These are phyloP conservation scores for Buathra laborator DNA, from an alignment of 2,888 invertebrate species.

Conservation along the genomic window DNA sequence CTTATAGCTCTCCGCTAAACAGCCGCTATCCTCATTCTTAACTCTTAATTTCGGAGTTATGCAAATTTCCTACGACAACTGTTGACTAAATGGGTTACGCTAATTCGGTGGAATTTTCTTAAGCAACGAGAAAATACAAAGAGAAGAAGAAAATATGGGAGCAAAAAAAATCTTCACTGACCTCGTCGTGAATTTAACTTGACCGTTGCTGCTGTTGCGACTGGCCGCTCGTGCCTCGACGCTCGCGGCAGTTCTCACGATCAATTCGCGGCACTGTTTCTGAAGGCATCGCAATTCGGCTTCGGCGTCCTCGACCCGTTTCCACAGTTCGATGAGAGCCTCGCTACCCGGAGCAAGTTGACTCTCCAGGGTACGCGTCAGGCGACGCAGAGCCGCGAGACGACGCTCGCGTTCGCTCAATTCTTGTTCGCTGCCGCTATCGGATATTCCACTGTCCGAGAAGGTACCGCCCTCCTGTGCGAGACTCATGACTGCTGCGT, in stretches of 20 bases:
- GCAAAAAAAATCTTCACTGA: constrained; percentile 51
- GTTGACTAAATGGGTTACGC: constrained; percentile 49
- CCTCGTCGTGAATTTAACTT: constrained; percentile 67
- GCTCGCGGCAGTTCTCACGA: constrained; percentile 87
- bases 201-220: constrained; percentile 62
- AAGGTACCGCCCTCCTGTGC: constrained; percentile 88
- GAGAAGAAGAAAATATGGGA: background rate
- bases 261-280: constrained; percentile 89
- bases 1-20: constrained; percentile 71
- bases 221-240: constrained; percentile 81
- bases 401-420: constrained; percentile 89
- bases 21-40: constrained; percentile 77
- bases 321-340: constrained; percentile 89
- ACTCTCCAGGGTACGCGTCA: constrained; percentile 89
- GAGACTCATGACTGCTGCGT: constrained; percentile 76
- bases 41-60: constrained; percentile 79
- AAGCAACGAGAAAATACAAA: background rate
- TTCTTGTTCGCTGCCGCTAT: constrained; percentile 90
- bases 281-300: constrained; percentile 90
- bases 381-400: constrained; percentile 88
- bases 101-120: constrained; percentile 39
- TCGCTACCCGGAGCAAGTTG: constrained; percentile 90
- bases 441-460: constrained; percentile 93
- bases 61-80: constrained; percentile 75
- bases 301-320: constrained; percentile 91